Evolutionary conservation across 2,888 invertebrate species (phyloP), one percentile per base, ranked within the genome.

Genomic region (Euspilapteryx auroguttella): DNA sequence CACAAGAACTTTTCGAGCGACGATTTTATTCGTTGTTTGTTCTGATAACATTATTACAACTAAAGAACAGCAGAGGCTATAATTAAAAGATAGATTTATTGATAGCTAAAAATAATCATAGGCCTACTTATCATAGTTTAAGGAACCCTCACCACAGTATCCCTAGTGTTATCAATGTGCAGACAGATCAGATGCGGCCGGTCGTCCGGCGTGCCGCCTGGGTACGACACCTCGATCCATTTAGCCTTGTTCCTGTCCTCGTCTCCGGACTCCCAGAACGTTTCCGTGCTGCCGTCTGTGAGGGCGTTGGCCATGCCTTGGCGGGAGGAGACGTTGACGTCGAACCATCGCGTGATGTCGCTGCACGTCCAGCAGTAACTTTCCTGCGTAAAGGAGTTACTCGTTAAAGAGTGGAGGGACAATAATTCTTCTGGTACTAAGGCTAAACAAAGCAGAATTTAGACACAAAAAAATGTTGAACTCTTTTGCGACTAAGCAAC

Each of bases 251-350:
- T 94, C 32, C 90, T 79, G 64, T 98, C 97, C 49, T 97, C 97
- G 46, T 97, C 97, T 1, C 95, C 96, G 21, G 95, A 95, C 66
- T 98, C 98, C 98, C 98, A 98, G 66, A 98, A 98, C 0, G 98
- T 98, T 58, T 98, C 98, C 0, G 96, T 95, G 4, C 94, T 94
- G 45, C 89, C 89, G 55, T 98, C 98, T 0, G 87, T 89, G 10
- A 98, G 78, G 38, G 94, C 94, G 2, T 87, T 89, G 3, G 93
- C 86, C 93, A 98, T 94, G 5, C 94, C 95, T 47, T 89, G 92
- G 1, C 97, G 81, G 38, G 95, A 96, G 0, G 96, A 96, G 0
- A 94, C 93, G 39, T 87, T 89, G 26, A 95, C 82, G 41, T 92
- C 90, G 15, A 87, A 79, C 41, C 79, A 76, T 0, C 79, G 59